These are phyloP conservation scores for Ancistrus triradiatus DNA, from an alignment of 2,113 vertebrate species.

Conservation along the genomic window DNA sequence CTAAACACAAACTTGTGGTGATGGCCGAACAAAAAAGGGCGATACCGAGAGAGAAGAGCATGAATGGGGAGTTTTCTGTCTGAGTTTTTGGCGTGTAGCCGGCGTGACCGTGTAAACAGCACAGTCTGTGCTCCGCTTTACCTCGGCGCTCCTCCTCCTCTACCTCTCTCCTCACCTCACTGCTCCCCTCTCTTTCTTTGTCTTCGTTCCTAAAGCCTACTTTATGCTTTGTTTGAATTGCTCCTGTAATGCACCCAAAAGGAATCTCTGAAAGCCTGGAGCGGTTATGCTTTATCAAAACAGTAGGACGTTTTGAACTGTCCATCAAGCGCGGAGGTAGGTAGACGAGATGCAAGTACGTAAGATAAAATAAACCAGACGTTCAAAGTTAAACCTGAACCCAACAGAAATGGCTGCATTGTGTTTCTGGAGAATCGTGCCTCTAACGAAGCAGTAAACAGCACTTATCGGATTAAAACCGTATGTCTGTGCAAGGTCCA, in stretches of 20 bases:
- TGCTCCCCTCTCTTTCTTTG: slow-evolving; percentile 19
- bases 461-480: too few relatives aligned
- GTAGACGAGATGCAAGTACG: background rate
- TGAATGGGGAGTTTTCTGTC: slow-evolving; percentile 9
- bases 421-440: too few relatives aligned
- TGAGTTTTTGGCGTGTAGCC: slow-evolving; percentile 1
- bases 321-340: background rate
- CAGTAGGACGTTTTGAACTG: background rate
- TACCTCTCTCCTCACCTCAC: slow-evolving; percentile 10
- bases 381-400: too few relatives aligned
- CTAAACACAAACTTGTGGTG: background rate
- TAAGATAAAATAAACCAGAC: too few relatives aligned
- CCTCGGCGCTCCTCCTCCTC: slow-evolving; percentile 6
- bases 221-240: background rate
- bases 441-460: too few relatives aligned
- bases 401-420: too few relatives aligned
- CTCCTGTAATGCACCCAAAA: background rate
- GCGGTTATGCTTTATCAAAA: background rate
- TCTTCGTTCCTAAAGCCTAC: slow-evolving; percentile 3
- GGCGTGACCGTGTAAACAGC: slow-evolving; percentile 32
- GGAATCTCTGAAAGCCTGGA: background rate
- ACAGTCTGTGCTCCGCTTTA: background rate
- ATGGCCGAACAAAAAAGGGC: background rate
- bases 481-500: too few relatives aligned
- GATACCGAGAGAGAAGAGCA: slow-evolving; percentile 18